Conservation (phyloP, 2,113 vertebrate genomes). For the Xenotilapia caudafasciata region DNA sequence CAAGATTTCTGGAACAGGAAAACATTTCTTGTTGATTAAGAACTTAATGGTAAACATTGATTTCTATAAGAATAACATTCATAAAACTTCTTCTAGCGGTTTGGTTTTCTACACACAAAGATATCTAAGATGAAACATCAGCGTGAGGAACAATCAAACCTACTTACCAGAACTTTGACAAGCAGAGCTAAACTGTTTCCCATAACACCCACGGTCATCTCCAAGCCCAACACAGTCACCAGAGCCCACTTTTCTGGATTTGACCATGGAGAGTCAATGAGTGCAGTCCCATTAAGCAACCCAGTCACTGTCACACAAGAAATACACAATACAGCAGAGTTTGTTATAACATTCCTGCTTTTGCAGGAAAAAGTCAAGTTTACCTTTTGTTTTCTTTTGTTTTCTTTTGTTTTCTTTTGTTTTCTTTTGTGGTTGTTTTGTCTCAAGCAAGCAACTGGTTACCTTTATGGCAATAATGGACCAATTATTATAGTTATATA, state of each 20-base stretch:
- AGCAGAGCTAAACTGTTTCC: constrained; percentile 64
- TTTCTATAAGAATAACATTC: background rate
- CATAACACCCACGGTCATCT: constrained; percentile 61
- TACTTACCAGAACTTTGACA: constrained; percentile 62
- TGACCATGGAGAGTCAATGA: constrained; percentile 10
- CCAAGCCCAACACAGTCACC: constrained; percentile 49
- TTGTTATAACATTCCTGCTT: background rate
- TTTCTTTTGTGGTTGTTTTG: background rate
- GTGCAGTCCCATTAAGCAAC: constrained; percentile 17
- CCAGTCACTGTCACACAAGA: constrained; percentile 47
- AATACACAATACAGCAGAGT: background rate
- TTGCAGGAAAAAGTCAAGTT: background rate
- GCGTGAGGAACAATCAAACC: background rate
- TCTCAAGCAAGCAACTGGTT: background rate
- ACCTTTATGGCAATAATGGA: background rate
- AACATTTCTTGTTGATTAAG: background rate
- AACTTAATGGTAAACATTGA: background rate
- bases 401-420: background rate
- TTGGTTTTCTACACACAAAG: background rate
- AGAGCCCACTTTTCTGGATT: constrained; percentile 53
- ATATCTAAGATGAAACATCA: background rate
- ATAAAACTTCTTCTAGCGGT: background rate
- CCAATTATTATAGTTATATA: background rate
- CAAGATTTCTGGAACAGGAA: background rate
- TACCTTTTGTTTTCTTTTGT: background rate